Conservation (phyloP, 2,113 vertebrate genomes). For the Eubucco bourcierii region DNA sequence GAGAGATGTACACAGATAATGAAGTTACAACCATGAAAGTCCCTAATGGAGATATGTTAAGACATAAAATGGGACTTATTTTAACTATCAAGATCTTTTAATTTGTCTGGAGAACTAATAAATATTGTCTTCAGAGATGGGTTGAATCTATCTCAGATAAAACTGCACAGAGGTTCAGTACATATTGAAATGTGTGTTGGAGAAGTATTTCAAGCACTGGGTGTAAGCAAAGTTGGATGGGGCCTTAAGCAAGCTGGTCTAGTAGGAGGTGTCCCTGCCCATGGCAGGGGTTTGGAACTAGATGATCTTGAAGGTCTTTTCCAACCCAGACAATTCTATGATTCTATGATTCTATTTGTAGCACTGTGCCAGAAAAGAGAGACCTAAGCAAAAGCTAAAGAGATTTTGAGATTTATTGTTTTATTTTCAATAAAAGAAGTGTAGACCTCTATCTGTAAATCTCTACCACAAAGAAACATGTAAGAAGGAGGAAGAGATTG, state of each 20-base stretch:
- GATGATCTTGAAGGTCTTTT: no score
- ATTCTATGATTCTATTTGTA: no score
- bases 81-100: constrained; percentile 13
- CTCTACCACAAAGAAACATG: neutral
- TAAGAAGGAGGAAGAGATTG: neutral
- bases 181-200: rapidly evolving
- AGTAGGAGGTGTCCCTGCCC: no score
- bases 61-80: constrained; percentile 6
- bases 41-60: constrained; percentile 10
- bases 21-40: constrained; percentile 34
- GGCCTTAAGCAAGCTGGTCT: no score
- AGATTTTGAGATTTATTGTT: neutral
- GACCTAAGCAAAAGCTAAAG: neutral
- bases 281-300: no score
- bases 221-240: no score
- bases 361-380: neutral
- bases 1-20: neutral
- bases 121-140: constrained; percentile 11
- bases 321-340: no score
- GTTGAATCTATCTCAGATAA: neutral
- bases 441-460: neutral
- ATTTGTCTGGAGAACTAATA: constrained; percentile 37
- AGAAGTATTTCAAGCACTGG: neutral
- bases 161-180: neutral
- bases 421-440: neutral